phyloP scores from a whole-genome alignment of 2,888 invertebrate genomes.

The Unio pictorum region DNA sequence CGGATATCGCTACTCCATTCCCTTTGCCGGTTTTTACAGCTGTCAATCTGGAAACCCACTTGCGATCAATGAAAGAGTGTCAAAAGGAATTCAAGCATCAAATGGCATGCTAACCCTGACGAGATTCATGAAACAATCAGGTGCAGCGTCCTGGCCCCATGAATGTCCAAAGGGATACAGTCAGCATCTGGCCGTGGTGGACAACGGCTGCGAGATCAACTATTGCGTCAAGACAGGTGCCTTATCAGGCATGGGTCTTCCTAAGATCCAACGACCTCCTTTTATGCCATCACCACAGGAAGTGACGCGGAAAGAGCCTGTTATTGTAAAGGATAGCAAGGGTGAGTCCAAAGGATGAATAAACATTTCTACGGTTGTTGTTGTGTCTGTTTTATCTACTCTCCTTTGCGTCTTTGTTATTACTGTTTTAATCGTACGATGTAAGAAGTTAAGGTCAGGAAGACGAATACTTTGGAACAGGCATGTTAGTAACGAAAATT shows the following conservation, averaged over 20 bases:
- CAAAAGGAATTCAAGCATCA: neutral
- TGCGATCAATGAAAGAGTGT: conserved; percentile 10
- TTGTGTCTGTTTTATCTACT: too few relatives aligned
- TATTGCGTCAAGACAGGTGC: conserved; percentile 54
- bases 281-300: conserved; percentile 38
- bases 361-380: too few relatives aligned
- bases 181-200: conserved; percentile 51
- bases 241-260: conserved; percentile 41
- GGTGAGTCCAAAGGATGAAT: too few relatives aligned
- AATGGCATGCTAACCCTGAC: conserved; percentile 6
- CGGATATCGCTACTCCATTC: conserved; percentile 40
- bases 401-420: too few relatives aligned
- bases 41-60: conserved; percentile 54
- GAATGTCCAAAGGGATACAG: conserved; percentile 58
- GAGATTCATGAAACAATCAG: conserved; percentile 25
- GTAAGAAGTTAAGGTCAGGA: too few relatives aligned
- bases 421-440: too few relatives aligned
- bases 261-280: conserved; percentile 52
- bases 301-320: neutral
- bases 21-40: conserved; percentile 61
- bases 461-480: too few relatives aligned
- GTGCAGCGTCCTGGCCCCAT: conserved; percentile 39
- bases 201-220: conserved; percentile 54
- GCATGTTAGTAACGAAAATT: too few relatives aligned
- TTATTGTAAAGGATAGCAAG: too few relatives aligned